These are phyloP conservation scores for Picus viridis DNA, from an alignment of 2,797 vertebrate genomes.

Conservation along the genomic window DNA sequence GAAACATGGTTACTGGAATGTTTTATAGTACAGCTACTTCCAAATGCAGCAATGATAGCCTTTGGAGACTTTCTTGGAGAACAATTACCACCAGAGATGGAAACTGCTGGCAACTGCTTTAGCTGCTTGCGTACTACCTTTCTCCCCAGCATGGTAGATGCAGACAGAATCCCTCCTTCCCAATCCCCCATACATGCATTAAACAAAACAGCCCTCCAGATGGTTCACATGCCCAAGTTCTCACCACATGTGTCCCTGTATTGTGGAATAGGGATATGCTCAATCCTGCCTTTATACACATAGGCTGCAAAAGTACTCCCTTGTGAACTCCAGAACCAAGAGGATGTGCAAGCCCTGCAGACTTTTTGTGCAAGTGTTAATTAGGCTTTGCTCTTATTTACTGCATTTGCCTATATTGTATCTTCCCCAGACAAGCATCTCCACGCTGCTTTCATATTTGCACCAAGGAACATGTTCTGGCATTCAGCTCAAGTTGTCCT, in stretches of 20 bases:
- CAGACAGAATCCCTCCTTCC: not conserved
- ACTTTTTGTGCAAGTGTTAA: not conserved
- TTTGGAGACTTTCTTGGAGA: constrained; percentile 9
- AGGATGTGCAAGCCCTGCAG: not conserved
- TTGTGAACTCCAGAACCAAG: not conserved
- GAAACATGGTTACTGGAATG: not conserved
- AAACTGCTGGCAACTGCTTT: constrained; percentile 47
- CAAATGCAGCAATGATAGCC: not conserved
- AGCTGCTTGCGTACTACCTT: not conserved
- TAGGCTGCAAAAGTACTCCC: not conserved
- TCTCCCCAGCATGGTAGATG: not conserved
- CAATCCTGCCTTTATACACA: not conserved
- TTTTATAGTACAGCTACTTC: not conserved
- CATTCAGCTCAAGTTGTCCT: not conserved
- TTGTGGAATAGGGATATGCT: not conserved
- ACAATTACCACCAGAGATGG: constrained; percentile 20
- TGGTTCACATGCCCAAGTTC: not conserved
- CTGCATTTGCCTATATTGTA: not conserved
- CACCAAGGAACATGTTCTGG: not conserved
- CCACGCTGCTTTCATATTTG: not conserved
- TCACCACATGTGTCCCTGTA: not conserved
- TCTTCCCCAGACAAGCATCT: not conserved
- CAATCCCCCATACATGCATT: not conserved
- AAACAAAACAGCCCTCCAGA: not conserved
- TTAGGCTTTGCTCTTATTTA: constrained; percentile 7